Evolutionary conservation across 2,113 vertebrate species (phyloP), one percentile per base, ranked within the genome.

Genomic region (Atherinomorus stipes): DNA sequence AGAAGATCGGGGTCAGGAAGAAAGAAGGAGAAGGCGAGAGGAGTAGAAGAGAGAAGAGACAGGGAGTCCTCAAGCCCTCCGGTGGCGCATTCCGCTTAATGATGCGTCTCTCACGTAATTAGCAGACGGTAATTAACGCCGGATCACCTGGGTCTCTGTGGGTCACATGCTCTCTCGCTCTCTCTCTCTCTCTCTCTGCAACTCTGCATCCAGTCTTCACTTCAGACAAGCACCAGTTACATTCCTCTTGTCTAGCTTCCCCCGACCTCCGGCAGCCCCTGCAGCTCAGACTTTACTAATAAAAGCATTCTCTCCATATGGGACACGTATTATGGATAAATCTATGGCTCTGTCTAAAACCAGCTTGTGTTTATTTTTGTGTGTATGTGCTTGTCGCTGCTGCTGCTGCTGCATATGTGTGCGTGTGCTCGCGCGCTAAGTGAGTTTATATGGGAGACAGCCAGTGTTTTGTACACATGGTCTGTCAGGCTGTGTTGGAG

Each of bases 81-180:
- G 68, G 89, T 83, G 89, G 63, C 74, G 69, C 80, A 44, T 86
- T 88, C 79, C 85, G 80, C 84, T 85, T 92, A 93, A 92, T 90
- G 91, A 92, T 90, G 89, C 90, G 76, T 91, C 85, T 80, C 85
- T 74, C 78, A 72, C 62, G 69, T 92, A 92, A 93, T 93, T 93
- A 93, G 91, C 89, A 90, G 85, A 90, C 87, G 83, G 90, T 93
- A 92, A 93, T 93, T 91, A 93, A 90, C 78, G 84, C 81, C 61
- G 74, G 71, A 88, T 90, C 86, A 85, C 89, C 81, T 78, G 75
- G 81, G 82, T 88, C 86, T 89, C 87, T 45, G 64, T 40, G 82
- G 89, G 88, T 90, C 85, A 85, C 68, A 47, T 69, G 69, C 80
- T 76, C 81, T 50, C 2, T 51, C 80, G 23, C 60, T 73, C 2